Evolutionary conservation across 2,797 vertebrate species (phyloP).

Genomic region (Hyperoplus lanceolatus): DNA sequence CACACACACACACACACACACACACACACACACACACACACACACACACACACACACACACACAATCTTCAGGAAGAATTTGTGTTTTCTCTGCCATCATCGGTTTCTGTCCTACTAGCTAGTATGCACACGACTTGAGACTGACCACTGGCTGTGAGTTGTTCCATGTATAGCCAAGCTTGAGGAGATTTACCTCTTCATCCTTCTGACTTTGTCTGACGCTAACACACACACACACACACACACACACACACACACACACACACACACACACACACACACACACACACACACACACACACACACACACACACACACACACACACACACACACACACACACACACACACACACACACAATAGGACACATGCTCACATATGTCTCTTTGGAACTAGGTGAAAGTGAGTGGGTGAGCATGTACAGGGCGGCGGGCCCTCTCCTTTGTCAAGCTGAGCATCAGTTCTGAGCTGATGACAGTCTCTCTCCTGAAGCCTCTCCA

Average conservation of each 20-base stretch:
- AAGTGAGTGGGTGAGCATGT: constrained; percentile 8
- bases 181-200: constrained; percentile 51
- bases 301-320: not conserved
- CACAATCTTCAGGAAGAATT: too few species aligned
- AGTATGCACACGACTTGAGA: too few species aligned
- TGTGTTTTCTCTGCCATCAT: too few species aligned
- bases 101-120: too few species aligned
- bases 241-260: constrained; percentile 30
- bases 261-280: constrained; percentile 37
- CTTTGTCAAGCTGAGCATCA: constrained; percentile 54
- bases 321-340: constrained; percentile 4
- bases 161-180: not conserved
- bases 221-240: constrained; percentile 12
- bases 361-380: too few species aligned
- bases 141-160: too few species aligned
- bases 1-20: not conserved
- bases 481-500: constrained; percentile 57
- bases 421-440: constrained; percentile 31
- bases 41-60: too few species aligned
- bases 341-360: constrained; percentile 18
- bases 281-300: constrained; percentile 37
- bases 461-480: constrained; percentile 56
- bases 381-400: not conserved
- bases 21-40: too few species aligned
- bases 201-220: constrained; percentile 22